These are phyloP conservation scores for Onchidella celtica DNA, from an alignment of 2,888 invertebrate genomes.

Conservation along the genomic window DNA sequence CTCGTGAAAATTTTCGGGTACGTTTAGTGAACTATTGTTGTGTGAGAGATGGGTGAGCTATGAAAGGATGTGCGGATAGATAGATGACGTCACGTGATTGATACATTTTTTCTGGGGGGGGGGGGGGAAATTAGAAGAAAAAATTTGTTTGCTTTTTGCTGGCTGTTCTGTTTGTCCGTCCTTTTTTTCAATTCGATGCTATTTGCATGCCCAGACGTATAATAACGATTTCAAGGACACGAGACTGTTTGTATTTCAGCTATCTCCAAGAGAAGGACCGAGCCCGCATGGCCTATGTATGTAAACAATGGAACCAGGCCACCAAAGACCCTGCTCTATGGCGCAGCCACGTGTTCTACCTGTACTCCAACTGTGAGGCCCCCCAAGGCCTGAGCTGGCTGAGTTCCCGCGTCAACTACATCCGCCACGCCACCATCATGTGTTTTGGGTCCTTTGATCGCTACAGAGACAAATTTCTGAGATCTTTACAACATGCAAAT, in stretches of 20 bases:
- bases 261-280: neutral
- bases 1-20: slow-evolving; percentile 21
- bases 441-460: slow-evolving; percentile 26
- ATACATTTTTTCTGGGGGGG: too few species aligned
- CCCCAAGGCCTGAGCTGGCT: slow-evolving; percentile 29
- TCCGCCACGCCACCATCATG: slow-evolving; percentile 35
- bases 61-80: too few species aligned
- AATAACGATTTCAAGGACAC: too few species aligned
- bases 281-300: slow-evolving; percentile 18
- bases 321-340: slow-evolving; percentile 32
- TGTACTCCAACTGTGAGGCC: slow-evolving; percentile 25
- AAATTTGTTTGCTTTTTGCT: too few species aligned
- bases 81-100: too few species aligned
- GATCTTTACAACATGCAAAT: neutral
- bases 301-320: slow-evolving; percentile 22
- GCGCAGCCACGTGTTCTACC: slow-evolving; percentile 33
- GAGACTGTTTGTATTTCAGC: too few species aligned
- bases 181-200: too few species aligned
- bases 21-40: neutral
- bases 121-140: too few species aligned
- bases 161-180: too few species aligned
- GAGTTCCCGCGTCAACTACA: neutral
- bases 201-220: too few species aligned
- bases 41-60: too few species aligned
- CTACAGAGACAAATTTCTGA: slow-evolving; percentile 9